These are phyloP conservation scores for Drosophila sulfurigaster DNA, from an alignment of 1,140 invertebrate genomes.

Conservation along the genomic window DNA sequence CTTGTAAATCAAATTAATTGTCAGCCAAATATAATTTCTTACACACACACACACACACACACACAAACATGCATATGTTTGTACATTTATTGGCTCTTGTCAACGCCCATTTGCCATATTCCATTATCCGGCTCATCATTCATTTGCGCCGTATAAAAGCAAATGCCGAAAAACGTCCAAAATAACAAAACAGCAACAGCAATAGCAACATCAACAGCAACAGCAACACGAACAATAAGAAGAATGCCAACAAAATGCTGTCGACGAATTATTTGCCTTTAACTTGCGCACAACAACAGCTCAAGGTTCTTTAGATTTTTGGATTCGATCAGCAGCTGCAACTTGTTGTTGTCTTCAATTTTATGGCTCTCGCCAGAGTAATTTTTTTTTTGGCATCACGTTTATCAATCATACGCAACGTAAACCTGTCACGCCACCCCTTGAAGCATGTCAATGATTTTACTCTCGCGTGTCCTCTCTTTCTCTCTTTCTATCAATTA, in stretches of 20 bases:
- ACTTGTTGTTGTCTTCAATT: conserved; percentile 1
- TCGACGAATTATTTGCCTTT: conserved; percentile 44
- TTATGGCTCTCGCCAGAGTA: conserved; percentile 46
- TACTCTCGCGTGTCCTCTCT: not conserved
- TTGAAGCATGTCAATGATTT: conserved; percentile 42
- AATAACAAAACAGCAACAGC: conserved; percentile 15
- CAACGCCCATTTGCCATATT: conserved; percentile 76
- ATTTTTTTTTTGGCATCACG: conserved; percentile 66
- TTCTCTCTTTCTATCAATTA: not conserved
- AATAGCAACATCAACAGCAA: no score
- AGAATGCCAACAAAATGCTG: conserved; percentile 41
- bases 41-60: conserved; percentile 13
- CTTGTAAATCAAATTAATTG: conserved; percentile 54
- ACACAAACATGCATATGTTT: not conserved
- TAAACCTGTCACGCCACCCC: conserved; percentile 64
- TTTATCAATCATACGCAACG: conserved; percentile 79
- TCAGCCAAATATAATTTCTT: conserved; percentile 22
- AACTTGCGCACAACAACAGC: conserved; percentile 53
- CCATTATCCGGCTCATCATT: conserved; percentile 75
- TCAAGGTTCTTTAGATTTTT: conserved; percentile 61
- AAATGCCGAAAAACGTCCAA: conserved; percentile 26
- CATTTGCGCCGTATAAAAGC: conserved; percentile 38
- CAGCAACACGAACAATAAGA: conserved; percentile 24
- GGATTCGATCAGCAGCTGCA: conserved; percentile 57
- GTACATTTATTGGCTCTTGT: conserved; percentile 49